Evolutionary conservation across 2,888 invertebrate genomes (phyloP).

Genomic region (Amiota mariae): DNA sequence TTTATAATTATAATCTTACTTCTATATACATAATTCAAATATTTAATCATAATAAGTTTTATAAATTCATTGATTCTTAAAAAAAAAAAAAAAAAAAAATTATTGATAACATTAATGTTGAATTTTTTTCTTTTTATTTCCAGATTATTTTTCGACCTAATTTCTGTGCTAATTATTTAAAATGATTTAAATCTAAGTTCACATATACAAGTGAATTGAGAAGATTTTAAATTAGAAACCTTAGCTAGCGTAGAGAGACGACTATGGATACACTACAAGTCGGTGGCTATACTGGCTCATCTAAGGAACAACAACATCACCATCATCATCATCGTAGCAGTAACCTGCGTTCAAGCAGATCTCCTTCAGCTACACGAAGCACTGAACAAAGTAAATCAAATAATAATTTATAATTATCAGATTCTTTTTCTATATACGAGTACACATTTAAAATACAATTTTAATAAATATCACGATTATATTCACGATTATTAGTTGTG

Average conservation of each 20-base stretch:
- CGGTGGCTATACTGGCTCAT: conserved; percentile 26
- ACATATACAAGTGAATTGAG: not conserved
- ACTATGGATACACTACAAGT: conserved; percentile 57
- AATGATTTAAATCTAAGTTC: conserved; percentile 14
- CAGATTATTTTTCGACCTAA: not conserved
- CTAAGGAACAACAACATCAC: conserved; percentile 40
- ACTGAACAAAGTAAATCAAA: conserved; percentile 69
- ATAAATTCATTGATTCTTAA: not conserved
- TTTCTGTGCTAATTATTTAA: not conserved
- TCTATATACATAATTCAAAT: conserved; percentile 12
- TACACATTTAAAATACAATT: too few species aligned
- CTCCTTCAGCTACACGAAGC: conserved; percentile 69
- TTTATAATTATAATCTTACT: too few species aligned
- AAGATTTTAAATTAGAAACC: not conserved
- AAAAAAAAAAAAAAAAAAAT: not conserved
- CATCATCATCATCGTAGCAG: conserved; percentile 47
- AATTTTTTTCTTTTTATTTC: conserved; percentile 1
- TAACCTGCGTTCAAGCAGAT: conserved; percentile 68
- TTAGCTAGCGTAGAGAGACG: not conserved
- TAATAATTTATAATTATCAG: too few species aligned
- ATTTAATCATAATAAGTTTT: not conserved
- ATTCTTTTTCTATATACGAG: too few species aligned
- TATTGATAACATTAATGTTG: not conserved
- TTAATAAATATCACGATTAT: too few species aligned
- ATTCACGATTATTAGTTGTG: too few species aligned